A percentile compares a stretch with the other conserved stretches of the same genome.
phyloP scores from a whole-genome alignment of 2,888 invertebrate genomes.

The Rutpela maculata region DNA sequence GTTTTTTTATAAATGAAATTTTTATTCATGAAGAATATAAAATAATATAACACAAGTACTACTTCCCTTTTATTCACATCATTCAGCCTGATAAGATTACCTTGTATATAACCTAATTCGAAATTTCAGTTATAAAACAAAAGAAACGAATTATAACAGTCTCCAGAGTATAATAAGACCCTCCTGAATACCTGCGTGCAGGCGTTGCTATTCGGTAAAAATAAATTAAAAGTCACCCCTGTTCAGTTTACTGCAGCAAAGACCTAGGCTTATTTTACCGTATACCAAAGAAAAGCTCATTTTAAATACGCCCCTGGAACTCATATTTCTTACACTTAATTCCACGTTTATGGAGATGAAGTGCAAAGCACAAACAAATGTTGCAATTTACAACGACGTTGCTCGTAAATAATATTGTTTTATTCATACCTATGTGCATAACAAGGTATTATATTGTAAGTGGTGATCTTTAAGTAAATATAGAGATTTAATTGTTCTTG shows the following conservation, averaged over 20 bases:
- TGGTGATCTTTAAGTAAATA: not conserved
- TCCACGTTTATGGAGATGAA: conserved; percentile 64
- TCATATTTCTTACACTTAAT: conserved; percentile 64
- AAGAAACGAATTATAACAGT: conserved; percentile 59
- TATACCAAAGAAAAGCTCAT: conserved; percentile 47
- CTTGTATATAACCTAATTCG: conserved; percentile 34
- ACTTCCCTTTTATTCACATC: not conserved
- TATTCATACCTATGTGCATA: conserved; percentile 27
- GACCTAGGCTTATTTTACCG: conserved; percentile 32
- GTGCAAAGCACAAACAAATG: conserved; percentile 62
- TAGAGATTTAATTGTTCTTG: not conserved
- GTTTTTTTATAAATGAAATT: not conserved
- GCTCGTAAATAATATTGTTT: conserved; percentile 48
- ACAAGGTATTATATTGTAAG: conserved; percentile 1
- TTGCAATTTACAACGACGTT: conserved; percentile 58
- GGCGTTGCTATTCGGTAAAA: conserved; percentile 58
- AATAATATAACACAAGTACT: conserved; percentile 5
- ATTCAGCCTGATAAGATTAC: conserved; percentile 36
- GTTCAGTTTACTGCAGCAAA: conserved; percentile 43
- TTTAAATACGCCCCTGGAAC: conserved; percentile 61
- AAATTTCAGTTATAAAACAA: conserved; percentile 52
- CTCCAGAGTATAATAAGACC: conserved; percentile 59
- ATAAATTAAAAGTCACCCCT: conserved; percentile 67
- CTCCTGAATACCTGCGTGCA: conserved; percentile 56
- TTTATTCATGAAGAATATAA: not conserved